phyloP scores from a whole-genome alignment of 2,797 vertebrate genomes.

The Danio albolineatus region DNA sequence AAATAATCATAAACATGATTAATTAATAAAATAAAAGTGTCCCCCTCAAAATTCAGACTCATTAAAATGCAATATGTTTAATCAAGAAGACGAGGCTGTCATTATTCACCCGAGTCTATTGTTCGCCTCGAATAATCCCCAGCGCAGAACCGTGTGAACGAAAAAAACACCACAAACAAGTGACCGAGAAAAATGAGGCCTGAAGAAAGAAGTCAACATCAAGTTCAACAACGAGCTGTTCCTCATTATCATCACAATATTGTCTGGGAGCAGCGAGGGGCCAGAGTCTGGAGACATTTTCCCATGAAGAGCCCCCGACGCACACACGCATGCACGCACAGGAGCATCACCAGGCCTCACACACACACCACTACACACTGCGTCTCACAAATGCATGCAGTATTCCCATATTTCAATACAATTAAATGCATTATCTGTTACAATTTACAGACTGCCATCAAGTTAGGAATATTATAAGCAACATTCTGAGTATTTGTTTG shows the following conservation, averaged over 20 bases:
- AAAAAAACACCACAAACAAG: constrained; percentile 85
- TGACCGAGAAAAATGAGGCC: constrained; percentile 76
- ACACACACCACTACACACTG: not conserved
- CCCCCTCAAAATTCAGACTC: not conserved
- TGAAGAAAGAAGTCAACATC: constrained; percentile 90
- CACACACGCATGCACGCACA: not conserved
- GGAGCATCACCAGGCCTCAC: constrained; percentile 2
- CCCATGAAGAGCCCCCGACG: constrained; percentile 80
- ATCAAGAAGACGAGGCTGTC: not conserved
- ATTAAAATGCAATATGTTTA: not conserved
- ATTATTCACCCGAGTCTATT: constrained; percentile 18
- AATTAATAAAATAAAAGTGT: no score
- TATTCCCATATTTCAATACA: no score
- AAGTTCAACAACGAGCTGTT: constrained; percentile 89
- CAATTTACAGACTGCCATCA: no score
- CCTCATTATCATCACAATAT: constrained; percentile 87
- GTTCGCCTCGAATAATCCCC: constrained; percentile 4
- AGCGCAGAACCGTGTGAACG: constrained; percentile 66
- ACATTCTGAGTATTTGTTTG: no score
- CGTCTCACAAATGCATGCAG: no score
- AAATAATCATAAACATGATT: no score
- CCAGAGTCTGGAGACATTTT: constrained; percentile 84
- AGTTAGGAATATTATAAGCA: no score
- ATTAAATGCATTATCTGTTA: no score
- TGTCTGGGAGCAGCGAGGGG: constrained; percentile 81